A percentile compares a stretch with the other conserved stretches of the same genome.
These are phyloP conservation scores for Salvelinus sp. DNA, from an alignment of 2,113 vertebrate species.

Conservation along the genomic window DNA sequence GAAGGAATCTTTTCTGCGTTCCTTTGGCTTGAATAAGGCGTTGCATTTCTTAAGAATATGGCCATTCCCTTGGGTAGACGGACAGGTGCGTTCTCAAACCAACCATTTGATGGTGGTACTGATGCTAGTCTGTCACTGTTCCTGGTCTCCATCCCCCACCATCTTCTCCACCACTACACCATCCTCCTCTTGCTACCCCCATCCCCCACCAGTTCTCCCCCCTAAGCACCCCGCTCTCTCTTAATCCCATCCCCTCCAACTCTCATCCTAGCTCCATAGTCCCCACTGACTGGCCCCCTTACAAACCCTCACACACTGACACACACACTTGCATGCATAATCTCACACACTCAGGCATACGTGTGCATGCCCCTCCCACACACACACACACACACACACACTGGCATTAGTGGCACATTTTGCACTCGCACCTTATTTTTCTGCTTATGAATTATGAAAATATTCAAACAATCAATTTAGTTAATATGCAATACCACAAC, in stretches of 20 bases:
- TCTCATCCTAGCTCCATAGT: constrained; percentile 43
- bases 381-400: constrained; percentile 1
- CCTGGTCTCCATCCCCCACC: constrained; percentile 8
- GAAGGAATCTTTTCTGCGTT: not conserved
- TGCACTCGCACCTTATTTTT: not conserved
- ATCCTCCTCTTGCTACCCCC: constrained; percentile 26
- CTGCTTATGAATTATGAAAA: not conserved
- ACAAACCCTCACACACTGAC: not conserved
- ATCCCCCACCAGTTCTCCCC: constrained; percentile 31
- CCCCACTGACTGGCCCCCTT: constrained; percentile 46
- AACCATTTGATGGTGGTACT: not conserved
- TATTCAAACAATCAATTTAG: not conserved
- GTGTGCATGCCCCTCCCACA: not conserved
- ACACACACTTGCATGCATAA: too few species aligned
- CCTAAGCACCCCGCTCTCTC: constrained; percentile 32
- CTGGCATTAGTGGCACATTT: too few species aligned
- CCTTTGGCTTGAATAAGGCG: not conserved
- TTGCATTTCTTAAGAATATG: not conserved
- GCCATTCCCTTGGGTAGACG: constrained; percentile 8
- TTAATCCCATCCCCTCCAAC: constrained; percentile 42
- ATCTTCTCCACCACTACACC: constrained; percentile 18
- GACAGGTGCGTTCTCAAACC: constrained; percentile 12
- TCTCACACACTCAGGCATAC: not conserved
- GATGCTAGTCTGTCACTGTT: not conserved
- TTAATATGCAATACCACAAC: not conserved